Evolutionary conservation across 2,797 vertebrate genomes (phyloP).

Genomic region (Setipinna tenuifilis): DNA sequence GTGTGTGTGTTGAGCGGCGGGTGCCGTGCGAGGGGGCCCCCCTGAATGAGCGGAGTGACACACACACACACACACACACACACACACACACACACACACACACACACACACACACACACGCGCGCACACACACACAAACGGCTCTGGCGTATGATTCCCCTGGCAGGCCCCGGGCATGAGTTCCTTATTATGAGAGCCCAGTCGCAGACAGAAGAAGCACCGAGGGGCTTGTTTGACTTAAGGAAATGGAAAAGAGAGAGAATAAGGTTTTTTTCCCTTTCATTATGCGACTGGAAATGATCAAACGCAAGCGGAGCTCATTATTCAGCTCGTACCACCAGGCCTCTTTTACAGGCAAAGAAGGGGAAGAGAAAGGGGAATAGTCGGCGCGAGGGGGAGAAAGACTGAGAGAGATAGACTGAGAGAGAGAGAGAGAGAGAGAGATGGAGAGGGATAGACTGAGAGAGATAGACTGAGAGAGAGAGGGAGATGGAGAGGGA

Average conservation of each 20-base stretch:
- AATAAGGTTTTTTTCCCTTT: background rate
- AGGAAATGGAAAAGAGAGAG: constrained; percentile 30
- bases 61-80: background rate
- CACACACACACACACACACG: no score
- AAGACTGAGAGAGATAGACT: background rate
- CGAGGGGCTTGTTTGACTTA: constrained; percentile 31
- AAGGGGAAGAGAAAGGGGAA: background rate
- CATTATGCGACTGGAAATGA: constrained; percentile 39
- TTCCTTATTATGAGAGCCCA: background rate
- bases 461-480: background rate
- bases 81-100: no score
- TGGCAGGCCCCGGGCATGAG: background rate
- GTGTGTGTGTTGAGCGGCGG: constrained; percentile 26
- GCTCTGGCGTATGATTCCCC: background rate
- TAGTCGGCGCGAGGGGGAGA: background rate
- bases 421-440: background rate
- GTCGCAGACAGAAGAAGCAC: background rate
- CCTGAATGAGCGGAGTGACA: background rate
- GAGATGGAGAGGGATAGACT: background rate
- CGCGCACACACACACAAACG: no score
- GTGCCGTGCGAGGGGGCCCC: background rate
- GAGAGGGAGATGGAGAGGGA: background rate
- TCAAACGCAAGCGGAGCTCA: constrained; percentile 32
- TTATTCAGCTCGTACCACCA: constrained; percentile 35
- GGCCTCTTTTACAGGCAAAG: constrained; percentile 21